A percentile compares a stretch with the other conserved stretches of the same genome.
Evolutionary conservation across 2,888 invertebrate species (phyloP).

Genomic region (Leucophora obtusa): DNA sequence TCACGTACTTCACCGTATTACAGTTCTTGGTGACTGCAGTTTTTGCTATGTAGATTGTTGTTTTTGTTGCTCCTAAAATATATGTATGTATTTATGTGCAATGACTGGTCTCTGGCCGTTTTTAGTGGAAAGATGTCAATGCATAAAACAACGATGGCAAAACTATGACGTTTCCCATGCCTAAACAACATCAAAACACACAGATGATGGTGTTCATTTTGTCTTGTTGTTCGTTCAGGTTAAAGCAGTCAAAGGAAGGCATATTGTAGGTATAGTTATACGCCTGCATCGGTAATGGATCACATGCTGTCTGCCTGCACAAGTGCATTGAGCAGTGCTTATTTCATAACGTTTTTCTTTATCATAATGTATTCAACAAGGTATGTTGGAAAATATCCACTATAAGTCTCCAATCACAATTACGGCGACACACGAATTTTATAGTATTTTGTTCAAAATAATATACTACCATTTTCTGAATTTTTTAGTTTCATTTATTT

Average conservation of each 20-base stretch:
- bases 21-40: conserved; percentile 1
- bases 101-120: conserved; percentile 9
- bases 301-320: conserved; percentile 66
- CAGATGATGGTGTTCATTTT: conserved; percentile 67
- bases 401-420: neutral
- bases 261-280: conserved; percentile 22
- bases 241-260: conserved; percentile 2
- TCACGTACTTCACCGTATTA: neutral
- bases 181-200: conserved; percentile 24
- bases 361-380: neutral
- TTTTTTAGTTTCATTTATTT: no score
- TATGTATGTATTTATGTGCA: no score
- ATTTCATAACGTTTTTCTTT: conserved; percentile 34
- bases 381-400: neutral
- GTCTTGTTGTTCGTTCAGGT: conserved; percentile 63
- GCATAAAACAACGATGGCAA: conserved; percentile 36
- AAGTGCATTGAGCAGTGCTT: conserved; percentile 69
- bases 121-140: conserved; percentile 40
- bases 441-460: no score
- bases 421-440: no score
- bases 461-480: no score
- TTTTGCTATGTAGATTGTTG: conserved; percentile 18
- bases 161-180: conserved; percentile 44
- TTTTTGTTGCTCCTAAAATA: no score
- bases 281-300: conserved; percentile 45